Conservation (phyloP, 2,888 invertebrate genomes). For the Aporophyla nigra region DNA sequence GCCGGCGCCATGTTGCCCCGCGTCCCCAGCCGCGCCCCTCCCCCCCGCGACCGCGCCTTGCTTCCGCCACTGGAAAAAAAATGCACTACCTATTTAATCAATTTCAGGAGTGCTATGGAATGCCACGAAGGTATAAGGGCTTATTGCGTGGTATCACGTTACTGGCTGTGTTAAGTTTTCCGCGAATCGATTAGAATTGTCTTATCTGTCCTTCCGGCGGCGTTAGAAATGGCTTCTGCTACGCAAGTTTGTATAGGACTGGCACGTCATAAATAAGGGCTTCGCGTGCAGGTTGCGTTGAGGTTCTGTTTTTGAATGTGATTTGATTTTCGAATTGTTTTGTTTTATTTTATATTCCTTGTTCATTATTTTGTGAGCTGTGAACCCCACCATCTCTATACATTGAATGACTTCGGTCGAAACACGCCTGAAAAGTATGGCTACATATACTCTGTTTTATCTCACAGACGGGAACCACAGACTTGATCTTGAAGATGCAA, state of each 20-base stretch:
- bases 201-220: conserved; percentile 61
- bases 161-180: conserved; percentile 69
- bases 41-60: conserved; percentile 79
- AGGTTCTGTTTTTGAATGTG: conserved; percentile 37
- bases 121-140: conserved; percentile 72
- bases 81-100: conserved; percentile 84
- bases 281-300: conserved; percentile 56
- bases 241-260: conserved; percentile 54
- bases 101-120: conserved; percentile 83
- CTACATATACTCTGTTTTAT: conserved; percentile 34
- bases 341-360: neutral
- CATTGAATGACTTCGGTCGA: conserved; percentile 3
- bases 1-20: conserved; percentile 85
- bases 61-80: conserved; percentile 83
- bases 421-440: conserved; percentile 5
- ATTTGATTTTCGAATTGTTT: conserved; percentile 38
- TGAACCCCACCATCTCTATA: neutral
- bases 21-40: conserved; percentile 74
- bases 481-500: conserved; percentile 45
- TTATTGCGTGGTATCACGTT: conserved; percentile 72
- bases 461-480: conserved; percentile 26
- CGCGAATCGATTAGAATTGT: conserved; percentile 69
- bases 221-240: conserved; percentile 62
- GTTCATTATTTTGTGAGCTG: neutral
- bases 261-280: conserved; percentile 61